Evolutionary conservation across 1,140 invertebrate genomes (phyloP).

Genomic region (Polypedilum vanderplanki): DNA sequence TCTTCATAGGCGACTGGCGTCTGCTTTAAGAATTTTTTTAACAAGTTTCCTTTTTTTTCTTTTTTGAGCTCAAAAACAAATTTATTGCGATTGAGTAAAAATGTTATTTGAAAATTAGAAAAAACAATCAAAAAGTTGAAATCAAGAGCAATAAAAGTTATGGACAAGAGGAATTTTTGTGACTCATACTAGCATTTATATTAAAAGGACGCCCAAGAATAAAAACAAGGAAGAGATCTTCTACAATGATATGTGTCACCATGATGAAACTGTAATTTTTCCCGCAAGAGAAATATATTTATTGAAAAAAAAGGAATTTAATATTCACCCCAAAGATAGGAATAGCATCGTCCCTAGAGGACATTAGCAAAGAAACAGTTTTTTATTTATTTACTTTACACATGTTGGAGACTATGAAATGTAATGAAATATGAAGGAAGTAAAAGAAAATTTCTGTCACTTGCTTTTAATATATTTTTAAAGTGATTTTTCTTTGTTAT

Average conservation of each 20-base stretch:
- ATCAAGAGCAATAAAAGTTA: not conserved
- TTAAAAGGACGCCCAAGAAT: not conserved
- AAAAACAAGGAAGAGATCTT: not conserved
- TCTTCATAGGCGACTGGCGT: not conserved
- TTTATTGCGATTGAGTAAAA: not conserved
- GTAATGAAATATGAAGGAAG: no score
- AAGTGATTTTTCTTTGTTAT: no score
- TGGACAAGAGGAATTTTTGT: slow-evolving; percentile 2
- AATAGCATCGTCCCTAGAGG: slow-evolving; percentile 18
- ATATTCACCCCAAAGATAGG: slow-evolving; percentile 14
- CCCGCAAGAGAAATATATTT: not conserved
- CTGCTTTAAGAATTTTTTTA: not conserved
- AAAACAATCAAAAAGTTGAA: not conserved
- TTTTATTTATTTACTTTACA: slow-evolving; percentile 20
- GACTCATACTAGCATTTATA: not conserved
- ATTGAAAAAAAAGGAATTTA: not conserved
- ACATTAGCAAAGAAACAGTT: not conserved
- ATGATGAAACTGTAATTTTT: not conserved
- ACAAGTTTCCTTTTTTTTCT: slow-evolving; percentile 7
- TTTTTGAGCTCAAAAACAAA: not conserved
- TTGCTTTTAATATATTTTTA: no score
- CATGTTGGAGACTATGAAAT: no score
- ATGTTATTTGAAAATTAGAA: slow-evolving; percentile 13
- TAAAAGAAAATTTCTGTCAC: no score
- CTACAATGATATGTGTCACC: slow-evolving; percentile 5